Evolutionary conservation across 92 coral and sea anemone genomes (phyloP), one percentile per base, ranked within the genome.

Genomic region (Anthopleura xanthogrammica): DNA sequence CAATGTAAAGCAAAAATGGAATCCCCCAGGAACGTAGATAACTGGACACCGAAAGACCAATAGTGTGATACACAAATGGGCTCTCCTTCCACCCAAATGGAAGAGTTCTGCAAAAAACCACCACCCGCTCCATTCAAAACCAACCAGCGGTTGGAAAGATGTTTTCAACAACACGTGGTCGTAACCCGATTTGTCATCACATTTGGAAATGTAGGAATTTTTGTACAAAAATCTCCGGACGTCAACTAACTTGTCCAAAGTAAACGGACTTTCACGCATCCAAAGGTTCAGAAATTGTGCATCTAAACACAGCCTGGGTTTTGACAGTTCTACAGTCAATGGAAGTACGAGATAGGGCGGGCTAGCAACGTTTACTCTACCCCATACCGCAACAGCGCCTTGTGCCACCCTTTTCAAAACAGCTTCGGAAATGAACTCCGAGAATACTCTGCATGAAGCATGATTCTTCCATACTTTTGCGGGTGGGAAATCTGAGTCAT

Each of bases 101-200:
- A n/a, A n/a, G n/a, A n/a, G n/a, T n/a, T n/a, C n/a, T n/a, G n/a
- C n/a, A n/a, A n/a, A n/a, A n/a, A n/a, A n/a, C n/a, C n/a, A n/a
- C n/a, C n/a, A n/a, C n/a, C n/a, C n/a, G n/a, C n/a, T n/a, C n/a
- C n/a, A n/a, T 48, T 4, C 8, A 48, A 48, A 48, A 4, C 52
- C 52, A 8, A 48, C 52, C 52, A 48, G 52, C 5, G 4, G 65
- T 58, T 14, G 12, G 19, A 13, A 58, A 12, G 80, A 7, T 60
- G 20, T 23, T n/a, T 22, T 2, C 2, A 83, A 60, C 2, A 10
- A 13, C 13, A 78, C 29, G 8, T 77, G 87, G 23, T 85, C 83
- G 12, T 81, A 81, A 2, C 85, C 85, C 4, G 85, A 81, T n/a
- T 81, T 81, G 42, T 83, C 86, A 42, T 83, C 86, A 22, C 86